Percentiles rank a stretch among this genome's conserved stretches.
These are phyloP conservation scores for Hemibagrus wyckioides DNA, from an alignment of 2,113 vertebrate genomes.

Conservation along the genomic window DNA sequence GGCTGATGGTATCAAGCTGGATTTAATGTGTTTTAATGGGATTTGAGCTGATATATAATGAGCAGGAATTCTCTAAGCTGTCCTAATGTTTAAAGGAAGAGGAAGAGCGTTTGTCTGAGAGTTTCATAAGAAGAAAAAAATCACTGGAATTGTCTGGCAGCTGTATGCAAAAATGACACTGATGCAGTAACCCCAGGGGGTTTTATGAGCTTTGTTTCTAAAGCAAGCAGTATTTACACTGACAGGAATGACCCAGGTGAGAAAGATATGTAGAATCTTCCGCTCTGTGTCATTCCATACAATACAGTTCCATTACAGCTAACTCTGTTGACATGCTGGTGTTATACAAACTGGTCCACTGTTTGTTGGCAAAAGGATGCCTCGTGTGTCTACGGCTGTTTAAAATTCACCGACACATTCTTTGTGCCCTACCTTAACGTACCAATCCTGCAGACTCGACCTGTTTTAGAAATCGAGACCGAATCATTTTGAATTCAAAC, in stretches of 20 bases:
- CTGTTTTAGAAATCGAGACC: slow-evolving; percentile 63
- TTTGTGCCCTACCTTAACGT: slow-evolving; percentile 48
- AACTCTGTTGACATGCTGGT: slow-evolving; percentile 41
- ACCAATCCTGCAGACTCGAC: slow-evolving; percentile 54
- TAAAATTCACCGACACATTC: slow-evolving; percentile 61
- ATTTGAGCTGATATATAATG: neutral
- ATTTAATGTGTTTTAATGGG: slow-evolving; percentile 17
- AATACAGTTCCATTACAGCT: neutral
- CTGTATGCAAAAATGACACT: slow-evolving; percentile 14
- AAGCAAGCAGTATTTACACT: slow-evolving; percentile 18
- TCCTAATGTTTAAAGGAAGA: neutral
- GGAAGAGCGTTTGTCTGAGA: neutral
- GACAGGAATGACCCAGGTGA: slow-evolving; percentile 13
- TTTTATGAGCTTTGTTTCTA: slow-evolving; percentile 2
- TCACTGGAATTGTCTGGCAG: slow-evolving; percentile 19
- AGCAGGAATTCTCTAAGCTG: neutral
- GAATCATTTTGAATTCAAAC: slow-evolving; percentile 60
- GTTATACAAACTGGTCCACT: neutral
- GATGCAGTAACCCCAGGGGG: neutral
- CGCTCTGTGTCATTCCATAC: slow-evolving; percentile 8
- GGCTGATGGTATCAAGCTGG: slow-evolving; percentile 18
- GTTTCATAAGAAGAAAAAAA: neutral
- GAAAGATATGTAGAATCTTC: neutral
- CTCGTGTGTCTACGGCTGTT: slow-evolving; percentile 22
- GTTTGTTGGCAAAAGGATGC: neutral